A percentile compares a stretch with the other conserved stretches of the same genome.
phyloP scores from a whole-genome alignment of 2,113 vertebrate genomes.

The Potamarius usumacintae region DNA sequence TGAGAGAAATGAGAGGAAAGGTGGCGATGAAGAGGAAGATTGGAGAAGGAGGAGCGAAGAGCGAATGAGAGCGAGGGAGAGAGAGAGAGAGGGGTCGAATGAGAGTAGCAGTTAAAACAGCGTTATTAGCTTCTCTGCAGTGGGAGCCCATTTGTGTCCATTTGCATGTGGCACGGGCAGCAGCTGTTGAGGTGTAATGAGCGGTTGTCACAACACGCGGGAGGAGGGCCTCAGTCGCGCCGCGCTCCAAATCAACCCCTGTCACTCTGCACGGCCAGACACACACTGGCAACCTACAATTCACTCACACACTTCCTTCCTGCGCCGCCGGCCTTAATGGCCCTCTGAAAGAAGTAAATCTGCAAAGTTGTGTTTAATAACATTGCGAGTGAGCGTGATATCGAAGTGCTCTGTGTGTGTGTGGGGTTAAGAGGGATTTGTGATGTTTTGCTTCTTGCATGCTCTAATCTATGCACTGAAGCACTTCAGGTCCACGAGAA shows the following conservation, averaged over 20 bases:
- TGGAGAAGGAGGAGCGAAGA: constrained; percentile 11
- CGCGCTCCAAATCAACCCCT: constrained; percentile 94
- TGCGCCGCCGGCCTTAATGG: constrained; percentile 95
- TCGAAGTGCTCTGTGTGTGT: constrained; percentile 74
- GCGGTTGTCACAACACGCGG: constrained; percentile 99
- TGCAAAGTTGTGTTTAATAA: constrained; percentile 97
- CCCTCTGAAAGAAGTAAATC: constrained; percentile 98
- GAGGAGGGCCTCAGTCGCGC: constrained; percentile 84
- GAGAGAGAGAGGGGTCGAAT: constrained; percentile 4
- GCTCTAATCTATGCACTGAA: constrained; percentile 93
- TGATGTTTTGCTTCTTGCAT: constrained; percentile 92
- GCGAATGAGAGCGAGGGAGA: constrained; percentile 72
- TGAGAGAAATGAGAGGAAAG: background rate
- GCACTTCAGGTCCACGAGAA: constrained; percentile 62
- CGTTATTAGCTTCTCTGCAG: constrained; percentile 91
- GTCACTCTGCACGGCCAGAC: constrained; percentile 91
- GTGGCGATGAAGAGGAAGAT: background rate
- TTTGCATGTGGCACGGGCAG: constrained; percentile 94
- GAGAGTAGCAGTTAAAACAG: constrained; percentile 64
- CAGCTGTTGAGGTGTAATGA: constrained; percentile 98
- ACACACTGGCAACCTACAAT: constrained; percentile 98
- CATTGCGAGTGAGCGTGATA: constrained; percentile 81
- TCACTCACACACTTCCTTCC: constrained; percentile 85
- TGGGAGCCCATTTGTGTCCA: constrained; percentile 98
- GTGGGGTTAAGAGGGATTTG: constrained; percentile 93